These are phyloP conservation scores for Crotalus helleri DNA, from an alignment of 2,113 vertebrate genomes.

Conservation along the genomic window DNA sequence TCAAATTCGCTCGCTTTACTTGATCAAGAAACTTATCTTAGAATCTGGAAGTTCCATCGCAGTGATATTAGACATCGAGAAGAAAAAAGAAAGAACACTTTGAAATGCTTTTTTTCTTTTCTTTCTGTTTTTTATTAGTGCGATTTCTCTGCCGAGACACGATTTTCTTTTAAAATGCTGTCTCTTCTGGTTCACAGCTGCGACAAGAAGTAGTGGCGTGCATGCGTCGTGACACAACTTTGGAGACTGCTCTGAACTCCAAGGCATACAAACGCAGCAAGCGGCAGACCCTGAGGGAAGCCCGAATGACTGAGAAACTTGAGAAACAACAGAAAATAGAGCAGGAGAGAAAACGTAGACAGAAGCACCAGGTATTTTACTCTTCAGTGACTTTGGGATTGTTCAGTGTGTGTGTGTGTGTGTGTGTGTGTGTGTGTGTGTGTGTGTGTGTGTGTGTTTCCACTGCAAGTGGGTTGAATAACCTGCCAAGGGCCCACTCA, in stretches of 20 bases:
- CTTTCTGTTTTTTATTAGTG: neutral
- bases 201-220: conserved; percentile 96
- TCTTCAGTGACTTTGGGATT: neutral
- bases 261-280: conserved; percentile 98
- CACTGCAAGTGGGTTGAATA: neutral
- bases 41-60: neutral
- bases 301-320: conserved; percentile 96
- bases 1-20: neutral
- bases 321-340: conserved; percentile 99
- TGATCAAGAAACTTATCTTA: neutral
- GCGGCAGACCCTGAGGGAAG: conserved; percentile 92
- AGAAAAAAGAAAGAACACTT: neutral
- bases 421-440: neutral
- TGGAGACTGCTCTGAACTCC: conserved; percentile 95
- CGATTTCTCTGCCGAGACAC: neutral
- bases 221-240: conserved; percentile 93
- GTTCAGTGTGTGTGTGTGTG: neutral
- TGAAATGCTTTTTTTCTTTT: neutral
- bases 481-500: neutral
- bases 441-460: neutral
- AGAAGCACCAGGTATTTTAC: conserved; percentile 90
- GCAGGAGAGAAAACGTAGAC: conserved; percentile 94
- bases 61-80: neutral
- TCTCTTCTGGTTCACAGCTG: conserved; percentile 69
- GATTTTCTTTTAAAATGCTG: neutral